Base-by-base conservation (phyloP, 2,888 invertebrate species). In the Trachelus tabidus region DNA sequence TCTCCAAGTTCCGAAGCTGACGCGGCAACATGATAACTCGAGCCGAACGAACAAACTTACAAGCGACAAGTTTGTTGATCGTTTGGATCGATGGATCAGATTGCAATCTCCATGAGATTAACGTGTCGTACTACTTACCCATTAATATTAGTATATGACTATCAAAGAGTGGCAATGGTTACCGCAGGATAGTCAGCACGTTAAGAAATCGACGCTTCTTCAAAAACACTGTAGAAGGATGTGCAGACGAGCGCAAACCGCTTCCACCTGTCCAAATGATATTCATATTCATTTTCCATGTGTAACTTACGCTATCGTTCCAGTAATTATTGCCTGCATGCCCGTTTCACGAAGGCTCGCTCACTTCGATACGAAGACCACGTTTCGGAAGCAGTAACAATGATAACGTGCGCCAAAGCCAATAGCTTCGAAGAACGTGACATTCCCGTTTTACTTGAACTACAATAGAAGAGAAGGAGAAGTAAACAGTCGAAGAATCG, bases 11-110 rank as follows among this genome's bases (percentile, higher is more conserved):
- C 3, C 11, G 71, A 71, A 33, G 71, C 31, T 71, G 71, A 34
- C 30, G 12, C 71, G 71, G 30, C 86, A 85, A 87, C 85, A 86
- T 86, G 86, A 90, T 91, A 90, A 90, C 91, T 91, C 91, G 91
- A 91, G 91, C 91, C 91, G 90, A 91, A 91, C 91, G 91, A 91
- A 91, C 91, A 91, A 91, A 91, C 91, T 91, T 86, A 81, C 75
- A 80, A 86, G 85, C 86, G 81, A 83, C 85, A 89, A 91, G 91
- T 91, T 91, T 91, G 87, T 89, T 91, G 91, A 90, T 89, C 91
- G 90, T 89, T 87, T 76, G 91, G 91, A 91, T 90, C 91, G 91
- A 91, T 89, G 85, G 81, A 91, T 88, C 89, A 87, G 85, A 85
- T 80, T 75, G 76, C 84, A 79, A 56, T 56, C 23, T 56, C 9